Percentiles rank a stretch among this genome's conserved stretches.
Conservation (phyloP, 2,113 vertebrate species). For the Ophiodon elongatus region DNA sequence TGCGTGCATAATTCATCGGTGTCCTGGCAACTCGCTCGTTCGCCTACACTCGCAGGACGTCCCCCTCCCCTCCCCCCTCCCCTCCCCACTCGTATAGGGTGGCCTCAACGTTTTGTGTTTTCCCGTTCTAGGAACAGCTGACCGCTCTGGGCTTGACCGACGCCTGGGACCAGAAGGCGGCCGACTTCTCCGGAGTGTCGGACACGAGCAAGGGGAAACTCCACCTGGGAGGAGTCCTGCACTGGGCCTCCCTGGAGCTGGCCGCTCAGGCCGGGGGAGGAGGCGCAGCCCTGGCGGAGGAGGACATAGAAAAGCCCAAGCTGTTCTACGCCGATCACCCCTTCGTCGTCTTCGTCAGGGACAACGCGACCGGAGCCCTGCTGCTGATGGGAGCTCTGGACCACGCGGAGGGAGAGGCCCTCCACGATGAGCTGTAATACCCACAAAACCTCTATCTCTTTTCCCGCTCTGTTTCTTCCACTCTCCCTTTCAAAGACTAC, state of each 20-base stretch:
- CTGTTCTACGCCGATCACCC: conserved; percentile 77
- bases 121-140: conserved; percentile 66
- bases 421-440: conserved; percentile 78
- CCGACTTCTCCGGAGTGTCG: conserved; percentile 71
- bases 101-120: conserved; percentile 19
- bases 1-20: conserved; percentile 69
- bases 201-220: conserved; percentile 56
- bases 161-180: conserved; percentile 69
- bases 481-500: conserved; percentile 31
- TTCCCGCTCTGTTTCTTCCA: not conserved
- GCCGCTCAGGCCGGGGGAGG: conserved; percentile 47
- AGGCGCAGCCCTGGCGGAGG: conserved; percentile 41
- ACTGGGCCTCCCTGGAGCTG: conserved; percentile 79
- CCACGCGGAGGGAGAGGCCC: conserved; percentile 61
- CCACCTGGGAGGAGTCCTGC: conserved; percentile 70
- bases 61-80: conserved; percentile 3
- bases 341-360: conserved; percentile 76
- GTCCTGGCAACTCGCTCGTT: conserved; percentile 47
- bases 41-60: conserved; percentile 2
- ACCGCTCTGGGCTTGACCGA: conserved; percentile 72
- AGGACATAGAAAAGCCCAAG: conserved; percentile 67
- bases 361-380: conserved; percentile 69
- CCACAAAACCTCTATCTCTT: not conserved
- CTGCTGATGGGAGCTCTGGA: conserved; percentile 80
- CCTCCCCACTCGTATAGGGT: not conserved